Base-by-base conservation (phyloP, 2,888 invertebrate species). In the Phragmatobia fuliginosa region DNA sequence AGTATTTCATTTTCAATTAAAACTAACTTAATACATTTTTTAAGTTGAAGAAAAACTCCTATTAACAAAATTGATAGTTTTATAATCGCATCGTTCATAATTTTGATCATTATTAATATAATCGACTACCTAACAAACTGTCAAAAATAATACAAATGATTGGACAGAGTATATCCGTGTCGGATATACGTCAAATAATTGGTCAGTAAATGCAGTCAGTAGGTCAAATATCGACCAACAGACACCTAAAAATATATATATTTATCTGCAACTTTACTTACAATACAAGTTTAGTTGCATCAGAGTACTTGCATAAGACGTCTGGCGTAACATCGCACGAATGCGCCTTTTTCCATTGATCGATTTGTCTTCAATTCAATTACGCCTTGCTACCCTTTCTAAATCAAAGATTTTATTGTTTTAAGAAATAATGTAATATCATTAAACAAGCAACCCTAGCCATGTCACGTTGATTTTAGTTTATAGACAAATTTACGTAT, bases 181-280 rank as follows among this genome's bases (percentile, higher is more conserved):
- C 68, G 61, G 75, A 75, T 14, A 3, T 73, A 68, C 76, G 72
- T 79, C 79, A 72, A 72, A 75, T 70, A 73, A 76, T 68, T 71
- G 79, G 76, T 74, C 78, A 71, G 72, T 80, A 76, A 88, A 87
- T 75, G 80, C 80, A 82, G 89, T 87, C 89, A 91, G 86, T 92
- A 81, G 93, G 92, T 92, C 92, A 91, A 84, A 88, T 84, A 85
- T 88, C 87, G 87, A 87, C 81, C 82, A 62, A 79, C 84, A 83
- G 85, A 86, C 87, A 81, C 72, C 77, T 83, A 84, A 83, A 86
- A 83, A 88, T 87, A 86, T 84, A 86, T 84, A 87, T 85, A 85
- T 86, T 85, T 84, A 85, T 84, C 83, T 83, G 80, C 84, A 84
- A 86, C 87, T 86, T 89, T 88, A 83, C 77, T 79, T 75, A 86